phyloP scores from a whole-genome alignment of 2,797 vertebrate genomes.

The Peromyscus attwateri region DNA sequence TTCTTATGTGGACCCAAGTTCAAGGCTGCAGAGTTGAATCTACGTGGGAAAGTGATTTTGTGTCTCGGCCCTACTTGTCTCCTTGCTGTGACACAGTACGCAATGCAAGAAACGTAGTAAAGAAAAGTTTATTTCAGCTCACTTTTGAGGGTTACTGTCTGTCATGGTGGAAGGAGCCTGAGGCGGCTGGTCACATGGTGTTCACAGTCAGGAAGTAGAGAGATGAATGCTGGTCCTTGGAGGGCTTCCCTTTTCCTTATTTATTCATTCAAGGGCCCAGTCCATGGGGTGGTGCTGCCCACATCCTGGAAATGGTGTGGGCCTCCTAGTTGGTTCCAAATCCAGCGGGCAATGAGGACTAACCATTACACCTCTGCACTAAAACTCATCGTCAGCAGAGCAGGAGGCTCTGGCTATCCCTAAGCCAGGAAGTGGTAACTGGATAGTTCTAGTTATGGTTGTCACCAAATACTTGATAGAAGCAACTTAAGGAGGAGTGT shows the following conservation, averaged over 20 bases:
- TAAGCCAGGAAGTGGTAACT: background rate
- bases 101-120: background rate
- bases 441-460: background rate
- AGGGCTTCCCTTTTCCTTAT: background rate
- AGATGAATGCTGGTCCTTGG: background rate
- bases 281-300: background rate
- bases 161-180: background rate
- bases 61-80: background rate
- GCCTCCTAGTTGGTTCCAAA: background rate
- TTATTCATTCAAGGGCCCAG: background rate
- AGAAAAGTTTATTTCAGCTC: background rate
- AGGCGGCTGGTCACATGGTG: background rate
- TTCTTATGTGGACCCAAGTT: background rate
- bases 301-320: background rate
- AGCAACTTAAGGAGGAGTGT: background rate
- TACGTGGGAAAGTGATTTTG: too few species aligned
- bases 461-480: background rate
- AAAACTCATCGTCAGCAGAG: too few species aligned
- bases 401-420: background rate
- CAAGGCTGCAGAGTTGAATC: background rate
- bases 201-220: background rate
- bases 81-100: background rate
- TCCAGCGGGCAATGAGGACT: background rate
- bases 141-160: background rate
- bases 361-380: background rate